Evolutionary conservation across 53 echinoderm and acorn worm genomes (phyloP).

Genomic region (Mesocentrotus franciscanus): DNA sequence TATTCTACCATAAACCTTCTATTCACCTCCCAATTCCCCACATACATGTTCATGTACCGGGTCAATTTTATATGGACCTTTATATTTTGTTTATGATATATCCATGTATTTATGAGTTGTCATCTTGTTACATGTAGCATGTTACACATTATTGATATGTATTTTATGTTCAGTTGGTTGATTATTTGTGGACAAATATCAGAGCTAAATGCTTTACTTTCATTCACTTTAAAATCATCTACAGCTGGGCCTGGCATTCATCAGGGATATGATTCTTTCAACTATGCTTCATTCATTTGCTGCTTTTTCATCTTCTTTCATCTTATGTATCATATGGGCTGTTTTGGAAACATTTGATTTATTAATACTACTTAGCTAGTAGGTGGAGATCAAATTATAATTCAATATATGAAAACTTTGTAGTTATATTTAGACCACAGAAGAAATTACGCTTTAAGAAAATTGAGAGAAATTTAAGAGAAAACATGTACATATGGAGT

Average conservation of each 20-base stretch:
- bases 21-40: neutral
- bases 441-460: neutral
- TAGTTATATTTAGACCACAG: neutral
- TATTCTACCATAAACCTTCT: neutral
- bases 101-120: neutral
- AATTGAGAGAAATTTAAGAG: neutral
- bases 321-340: neutral
- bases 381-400: neutral
- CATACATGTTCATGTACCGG: neutral
- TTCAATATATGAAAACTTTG: neutral
- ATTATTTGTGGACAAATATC: neutral
- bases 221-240: neutral
- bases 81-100: neutral
- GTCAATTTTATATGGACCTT: neutral
- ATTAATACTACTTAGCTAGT: neutral
- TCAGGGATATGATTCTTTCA: neutral
- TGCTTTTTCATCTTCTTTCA: neutral
- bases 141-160: neutral
- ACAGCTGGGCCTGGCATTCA: neutral
- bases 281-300: neutral
- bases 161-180: neutral
- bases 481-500: neutral
- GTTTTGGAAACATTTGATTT: neutral
- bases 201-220: neutral
- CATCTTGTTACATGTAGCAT: conserved; percentile 34